Conservation (phyloP, 2,797 vertebrate species). For the Enteromius afrohamiltoni region DNA sequence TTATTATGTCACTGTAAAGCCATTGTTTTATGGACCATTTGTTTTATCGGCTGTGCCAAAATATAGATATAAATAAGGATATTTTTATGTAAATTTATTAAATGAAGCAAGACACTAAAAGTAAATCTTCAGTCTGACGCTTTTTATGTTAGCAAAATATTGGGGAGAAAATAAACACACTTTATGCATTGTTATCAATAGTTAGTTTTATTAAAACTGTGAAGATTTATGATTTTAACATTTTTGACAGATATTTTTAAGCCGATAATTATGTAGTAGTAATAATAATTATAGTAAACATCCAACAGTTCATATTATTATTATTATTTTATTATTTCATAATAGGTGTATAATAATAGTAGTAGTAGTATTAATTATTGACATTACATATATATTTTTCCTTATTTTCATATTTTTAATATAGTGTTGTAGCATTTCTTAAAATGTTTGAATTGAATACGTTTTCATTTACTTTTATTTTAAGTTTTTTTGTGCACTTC, state of each 20-base stretch:
- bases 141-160: background rate
- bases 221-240: background rate
- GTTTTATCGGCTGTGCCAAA: background rate
- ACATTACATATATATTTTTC: too few species aligned
- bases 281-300: too few species aligned
- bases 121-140: background rate
- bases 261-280: background rate
- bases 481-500: too few species aligned
- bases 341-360: too few species aligned
- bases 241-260: background rate
- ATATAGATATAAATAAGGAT: background rate
- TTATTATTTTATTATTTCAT: too few species aligned
- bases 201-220: background rate
- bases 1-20: conserved; percentile 1
- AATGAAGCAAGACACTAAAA: conserved; percentile 19
- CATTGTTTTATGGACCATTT: background rate
- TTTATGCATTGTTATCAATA: background rate
- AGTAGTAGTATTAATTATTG: too few species aligned
- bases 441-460: too few species aligned
- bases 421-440: background rate
- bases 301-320: too few species aligned
- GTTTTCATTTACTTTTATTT: too few species aligned
- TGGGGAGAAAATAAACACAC: background rate
- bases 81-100: background rate
- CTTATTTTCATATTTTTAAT: background rate